Conservation (phyloP, 2,797 vertebrate species). For the Chanos chanos region DNA sequence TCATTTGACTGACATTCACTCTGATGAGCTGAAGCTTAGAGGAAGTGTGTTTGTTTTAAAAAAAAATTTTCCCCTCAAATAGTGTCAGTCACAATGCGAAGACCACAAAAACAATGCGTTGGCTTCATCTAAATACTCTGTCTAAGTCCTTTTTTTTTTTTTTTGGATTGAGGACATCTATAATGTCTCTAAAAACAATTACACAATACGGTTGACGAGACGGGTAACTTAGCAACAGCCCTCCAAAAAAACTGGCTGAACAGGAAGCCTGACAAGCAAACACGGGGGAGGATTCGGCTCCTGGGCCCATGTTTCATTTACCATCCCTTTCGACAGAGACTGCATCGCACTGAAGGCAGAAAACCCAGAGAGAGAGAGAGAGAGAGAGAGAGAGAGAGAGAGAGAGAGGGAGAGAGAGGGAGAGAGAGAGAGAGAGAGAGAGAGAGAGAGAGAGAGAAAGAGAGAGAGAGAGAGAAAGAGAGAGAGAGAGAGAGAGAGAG, state of each 20-base stretch:
- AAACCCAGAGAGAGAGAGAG: not conserved
- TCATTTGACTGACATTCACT: no score
- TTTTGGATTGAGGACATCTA: no score
- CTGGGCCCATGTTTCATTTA: not conserved
- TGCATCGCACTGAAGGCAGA: not conserved
- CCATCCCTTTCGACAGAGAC: not conserved
- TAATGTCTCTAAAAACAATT: not conserved
- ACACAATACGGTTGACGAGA: no score
- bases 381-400: not conserved
- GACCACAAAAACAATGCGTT: no score
- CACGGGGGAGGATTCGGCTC: not conserved
- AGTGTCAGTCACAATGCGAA: no score
- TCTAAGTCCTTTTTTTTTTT: no score
- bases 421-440: not conserved
- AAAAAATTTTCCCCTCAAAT: no score
- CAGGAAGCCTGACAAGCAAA: constrained; percentile 17
- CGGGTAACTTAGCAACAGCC: constrained; percentile 17
- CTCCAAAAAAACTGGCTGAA: constrained; percentile 11
- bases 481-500: not conserved
- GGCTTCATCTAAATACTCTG: no score
- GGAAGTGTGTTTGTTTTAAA: no score
- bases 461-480: not conserved
- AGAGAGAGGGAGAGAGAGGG: not conserved
- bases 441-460: not conserved
- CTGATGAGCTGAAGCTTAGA: no score